phyloP scores from a whole-genome alignment of 2,797 vertebrate genomes.

The Manis javanica region DNA sequence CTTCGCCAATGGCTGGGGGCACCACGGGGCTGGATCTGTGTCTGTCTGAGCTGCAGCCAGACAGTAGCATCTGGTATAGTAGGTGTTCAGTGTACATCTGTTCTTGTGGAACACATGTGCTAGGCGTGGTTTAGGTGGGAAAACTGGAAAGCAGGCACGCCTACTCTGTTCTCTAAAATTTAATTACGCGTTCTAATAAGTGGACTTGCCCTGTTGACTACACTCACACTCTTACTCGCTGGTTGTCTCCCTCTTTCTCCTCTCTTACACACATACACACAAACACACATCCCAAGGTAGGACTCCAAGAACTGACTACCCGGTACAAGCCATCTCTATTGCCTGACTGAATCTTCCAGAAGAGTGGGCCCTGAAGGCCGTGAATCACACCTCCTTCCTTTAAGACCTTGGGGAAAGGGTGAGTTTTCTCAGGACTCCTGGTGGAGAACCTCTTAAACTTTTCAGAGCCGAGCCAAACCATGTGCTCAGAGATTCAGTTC shows the following conservation, averaged over 20 bases:
- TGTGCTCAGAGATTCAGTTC: no score
- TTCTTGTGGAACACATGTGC: rapidly evolving
- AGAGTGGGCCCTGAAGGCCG: background rate
- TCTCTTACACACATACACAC: slow-evolving; percentile 76
- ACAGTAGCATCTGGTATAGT: no score
- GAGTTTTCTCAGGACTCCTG: background rate
- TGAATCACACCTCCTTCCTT: background rate
- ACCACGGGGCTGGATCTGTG: background rate
- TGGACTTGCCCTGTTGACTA: background rate
- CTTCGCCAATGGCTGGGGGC: background rate
- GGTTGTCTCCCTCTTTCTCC: slow-evolving; percentile 76
- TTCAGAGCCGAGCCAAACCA: background rate
- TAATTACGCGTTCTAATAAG: background rate
- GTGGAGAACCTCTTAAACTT: background rate
- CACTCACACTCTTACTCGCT: background rate
- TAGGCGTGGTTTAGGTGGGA: background rate
- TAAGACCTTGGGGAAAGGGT: background rate
- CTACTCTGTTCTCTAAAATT: background rate
- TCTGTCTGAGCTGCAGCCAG: rapidly evolving
- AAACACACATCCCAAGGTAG: slow-evolving; percentile 78
- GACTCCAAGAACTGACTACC: background rate
- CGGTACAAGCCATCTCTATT: background rate
- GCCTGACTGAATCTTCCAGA: background rate
- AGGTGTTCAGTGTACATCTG: rapidly evolving
- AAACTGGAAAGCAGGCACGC: background rate